These are phyloP conservation scores for Chloroceryle inda DNA, from an alignment of 2,797 vertebrate genomes.

Conservation along the genomic window DNA sequence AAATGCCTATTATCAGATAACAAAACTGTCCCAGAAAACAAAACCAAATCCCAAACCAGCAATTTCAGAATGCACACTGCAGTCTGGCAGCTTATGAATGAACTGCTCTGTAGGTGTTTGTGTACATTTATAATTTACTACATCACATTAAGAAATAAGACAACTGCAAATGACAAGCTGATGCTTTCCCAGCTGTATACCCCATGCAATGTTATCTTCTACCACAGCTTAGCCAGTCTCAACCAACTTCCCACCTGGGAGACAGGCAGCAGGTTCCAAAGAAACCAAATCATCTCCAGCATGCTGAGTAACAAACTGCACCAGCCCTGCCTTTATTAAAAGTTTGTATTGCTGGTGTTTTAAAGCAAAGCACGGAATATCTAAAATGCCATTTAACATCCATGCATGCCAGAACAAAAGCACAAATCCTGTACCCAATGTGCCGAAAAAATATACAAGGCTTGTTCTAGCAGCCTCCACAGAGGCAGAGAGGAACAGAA, in stretches of 20 bases:
- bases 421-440: not conserved
- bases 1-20: not conserved
- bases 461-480: not conserved
- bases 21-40: not conserved
- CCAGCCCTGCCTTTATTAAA: not conserved
- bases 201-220: not conserved
- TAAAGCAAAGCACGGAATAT: not conserved
- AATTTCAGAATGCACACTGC: not conserved
- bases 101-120: conserved; percentile 11
- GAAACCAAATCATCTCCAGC: not conserved
- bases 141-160: conserved; percentile 26
- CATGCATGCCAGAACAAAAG: not conserved
- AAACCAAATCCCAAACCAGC: not conserved
- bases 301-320: not conserved
- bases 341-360: not conserved
- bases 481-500: not conserved
- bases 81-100: conserved; percentile 43
- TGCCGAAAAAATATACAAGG: rapidly evolving
- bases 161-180: conserved; percentile 5
- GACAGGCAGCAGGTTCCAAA: not conserved
- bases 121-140: conserved; percentile 56
- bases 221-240: not conserved
- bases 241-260: not conserved
- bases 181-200: conserved; percentile 8
- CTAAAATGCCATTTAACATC: not conserved